Conservation (phyloP, 2,797 vertebrate genomes). For the Acanthurus tractus region DNA sequence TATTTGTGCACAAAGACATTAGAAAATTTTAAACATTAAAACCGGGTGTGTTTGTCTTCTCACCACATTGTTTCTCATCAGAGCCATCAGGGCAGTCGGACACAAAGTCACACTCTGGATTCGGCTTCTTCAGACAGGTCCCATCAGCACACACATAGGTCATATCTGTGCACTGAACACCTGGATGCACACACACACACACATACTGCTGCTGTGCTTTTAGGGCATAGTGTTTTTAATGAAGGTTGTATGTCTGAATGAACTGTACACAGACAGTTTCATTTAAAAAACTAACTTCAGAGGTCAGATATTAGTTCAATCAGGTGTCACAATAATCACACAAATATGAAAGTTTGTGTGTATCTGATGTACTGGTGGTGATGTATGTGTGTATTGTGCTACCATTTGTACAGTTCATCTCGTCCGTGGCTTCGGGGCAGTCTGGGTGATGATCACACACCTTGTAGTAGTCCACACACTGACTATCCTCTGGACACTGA, state of each 20-base stretch:
- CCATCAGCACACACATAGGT: constrained; percentile 91
- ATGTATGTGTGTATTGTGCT: constrained; percentile 25
- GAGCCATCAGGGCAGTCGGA: constrained; percentile 91
- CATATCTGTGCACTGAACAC: constrained; percentile 89
- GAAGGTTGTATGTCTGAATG: background rate
- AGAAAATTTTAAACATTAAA: background rate
- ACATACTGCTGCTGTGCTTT: background rate
- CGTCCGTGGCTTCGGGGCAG: constrained; percentile 88
- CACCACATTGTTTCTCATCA: constrained; percentile 91
- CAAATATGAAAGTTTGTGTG: too few relatives aligned
- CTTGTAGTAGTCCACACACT: constrained; percentile 89
- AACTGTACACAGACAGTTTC: background rate
- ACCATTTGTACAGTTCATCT: constrained; percentile 89
- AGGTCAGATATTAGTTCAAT: too few relatives aligned
- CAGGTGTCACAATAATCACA: too few relatives aligned
- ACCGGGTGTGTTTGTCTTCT: constrained; percentile 55
- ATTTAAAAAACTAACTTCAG: background rate
- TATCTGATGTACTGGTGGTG: too few relatives aligned
- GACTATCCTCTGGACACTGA: constrained; percentile 90
- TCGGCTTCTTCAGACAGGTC: constrained; percentile 93
- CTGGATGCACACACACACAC: constrained; percentile 72
- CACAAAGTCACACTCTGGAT: constrained; percentile 90
- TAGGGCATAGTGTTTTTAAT: background rate
- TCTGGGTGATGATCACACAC: constrained; percentile 90
- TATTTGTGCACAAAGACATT: background rate